A percentile compares a stretch with the other conserved stretches of the same genome.
These are phyloP conservation scores for Meiosimyza platycephala DNA, from an alignment of 2,888 invertebrate genomes.

Conservation along the genomic window DNA sequence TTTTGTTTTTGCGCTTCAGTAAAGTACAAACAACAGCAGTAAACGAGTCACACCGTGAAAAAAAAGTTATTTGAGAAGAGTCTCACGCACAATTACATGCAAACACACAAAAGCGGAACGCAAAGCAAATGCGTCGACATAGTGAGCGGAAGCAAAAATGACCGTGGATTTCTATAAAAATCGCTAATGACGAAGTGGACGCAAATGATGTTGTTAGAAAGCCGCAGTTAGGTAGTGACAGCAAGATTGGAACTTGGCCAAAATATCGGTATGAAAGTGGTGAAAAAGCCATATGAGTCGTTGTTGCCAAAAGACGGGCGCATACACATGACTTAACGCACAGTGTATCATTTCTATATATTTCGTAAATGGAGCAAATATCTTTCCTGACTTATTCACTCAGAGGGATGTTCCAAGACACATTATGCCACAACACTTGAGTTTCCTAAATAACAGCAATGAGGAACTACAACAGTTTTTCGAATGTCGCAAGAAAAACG, in stretches of 20 bases:
- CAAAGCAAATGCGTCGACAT: background rate
- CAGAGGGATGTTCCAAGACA: no score
- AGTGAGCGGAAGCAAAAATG: conserved; percentile 11
- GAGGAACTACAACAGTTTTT: no score
- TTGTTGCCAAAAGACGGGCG: background rate
- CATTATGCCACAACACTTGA: no score
- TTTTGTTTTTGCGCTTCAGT: no score
- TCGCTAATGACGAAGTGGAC: background rate
- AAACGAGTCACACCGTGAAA: background rate
- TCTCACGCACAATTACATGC: no score
- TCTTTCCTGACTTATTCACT: no score
- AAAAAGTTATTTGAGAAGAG: no score
- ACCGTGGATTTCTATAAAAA: conserved; percentile 19
- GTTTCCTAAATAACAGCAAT: no score
- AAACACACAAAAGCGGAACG: no score
- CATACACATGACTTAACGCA: background rate
- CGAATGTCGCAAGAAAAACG: no score
- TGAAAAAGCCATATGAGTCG: background rate
- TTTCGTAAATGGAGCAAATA: no score
- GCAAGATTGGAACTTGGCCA: background rate
- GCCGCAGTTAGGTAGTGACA: background rate
- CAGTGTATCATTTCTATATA: no score
- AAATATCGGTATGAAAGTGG: background rate
- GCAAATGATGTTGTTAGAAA: background rate
- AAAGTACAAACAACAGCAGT: background rate